A percentile compares a stretch with the other conserved stretches of the same genome.
These are phyloP conservation scores for Hesperia comma DNA, from an alignment of 2,888 invertebrate species.

Conservation along the genomic window DNA sequence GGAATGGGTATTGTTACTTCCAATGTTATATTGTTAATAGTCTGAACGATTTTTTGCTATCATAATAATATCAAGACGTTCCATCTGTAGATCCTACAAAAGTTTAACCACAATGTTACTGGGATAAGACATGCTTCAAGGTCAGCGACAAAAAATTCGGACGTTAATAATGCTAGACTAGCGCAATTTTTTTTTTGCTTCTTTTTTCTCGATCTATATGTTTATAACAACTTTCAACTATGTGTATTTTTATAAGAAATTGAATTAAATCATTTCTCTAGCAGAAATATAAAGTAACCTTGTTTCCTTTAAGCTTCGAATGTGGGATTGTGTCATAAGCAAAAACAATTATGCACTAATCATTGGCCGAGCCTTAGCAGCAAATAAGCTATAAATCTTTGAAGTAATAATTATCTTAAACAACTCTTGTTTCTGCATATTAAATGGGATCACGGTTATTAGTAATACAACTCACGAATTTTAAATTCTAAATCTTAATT, in stretches of 20 bases:
- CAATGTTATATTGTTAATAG: no score
- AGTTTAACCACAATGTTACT: not conserved
- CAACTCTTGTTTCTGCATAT: not conserved
- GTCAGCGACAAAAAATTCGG: not conserved
- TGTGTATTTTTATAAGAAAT: not conserved
- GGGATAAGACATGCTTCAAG: not conserved
- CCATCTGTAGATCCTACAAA: not conserved
- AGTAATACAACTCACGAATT: conserved; percentile 7
- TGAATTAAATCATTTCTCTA: no score
- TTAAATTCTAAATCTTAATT: not conserved
- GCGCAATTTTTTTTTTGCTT: not conserved
- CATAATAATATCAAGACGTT: no score
- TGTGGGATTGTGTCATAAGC: not conserved
- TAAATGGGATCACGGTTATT: not conserved
- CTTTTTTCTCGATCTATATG: not conserved
- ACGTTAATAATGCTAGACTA: not conserved
- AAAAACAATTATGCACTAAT: not conserved
- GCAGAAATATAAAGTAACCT: not conserved
- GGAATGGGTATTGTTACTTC: no score
- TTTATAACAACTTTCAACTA: not conserved
- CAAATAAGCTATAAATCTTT: conserved; percentile 1
- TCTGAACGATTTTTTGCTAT: no score
- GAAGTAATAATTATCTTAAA: not conserved
- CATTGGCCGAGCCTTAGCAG: not conserved
- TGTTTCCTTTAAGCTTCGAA: not conserved